These are phyloP conservation scores for Paralichthys olivaceus DNA, from an alignment of 2,113 vertebrate genomes.

Conservation along the genomic window DNA sequence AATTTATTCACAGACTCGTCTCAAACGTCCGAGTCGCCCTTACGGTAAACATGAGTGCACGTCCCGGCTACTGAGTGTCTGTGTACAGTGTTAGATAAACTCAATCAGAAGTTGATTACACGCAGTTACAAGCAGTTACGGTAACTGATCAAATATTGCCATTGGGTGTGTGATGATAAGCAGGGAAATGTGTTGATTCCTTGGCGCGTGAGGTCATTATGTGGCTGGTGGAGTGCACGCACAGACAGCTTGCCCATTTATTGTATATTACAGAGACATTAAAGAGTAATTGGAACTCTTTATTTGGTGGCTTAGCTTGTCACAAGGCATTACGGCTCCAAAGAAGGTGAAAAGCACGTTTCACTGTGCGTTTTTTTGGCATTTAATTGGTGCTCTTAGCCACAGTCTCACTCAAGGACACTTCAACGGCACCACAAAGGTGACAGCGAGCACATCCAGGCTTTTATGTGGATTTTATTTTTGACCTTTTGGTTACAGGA, in stretches of 20 bases:
- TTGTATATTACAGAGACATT: slow-evolving; percentile 43
- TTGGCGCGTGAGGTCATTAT: slow-evolving; percentile 36
- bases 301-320: slow-evolving; percentile 5
- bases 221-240: slow-evolving; percentile 9
- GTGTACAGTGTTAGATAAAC: slow-evolving; percentile 1
- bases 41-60: slow-evolving; percentile 21
- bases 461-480: slow-evolving; percentile 10
- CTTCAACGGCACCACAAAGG: slow-evolving; percentile 18
- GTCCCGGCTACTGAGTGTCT: slow-evolving; percentile 31
- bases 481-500: slow-evolving; percentile 41
- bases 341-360: slow-evolving; percentile 8
- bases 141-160: slow-evolving; percentile 62
- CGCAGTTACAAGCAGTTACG: slow-evolving; percentile 24
- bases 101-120: slow-evolving; percentile 32
- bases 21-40: slow-evolving; percentile 31
- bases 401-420: slow-evolving; percentile 37
- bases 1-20: slow-evolving; percentile 40
- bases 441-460: neutral
- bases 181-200: slow-evolving; percentile 9
- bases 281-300: slow-evolving; percentile 26
- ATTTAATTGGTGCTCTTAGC: slow-evolving; percentile 47
- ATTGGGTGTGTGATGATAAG: slow-evolving; percentile 7
- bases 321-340: neutral
- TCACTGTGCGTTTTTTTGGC: slow-evolving; percentile 8
- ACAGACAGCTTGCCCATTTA: slow-evolving; percentile 43